Evolutionary conservation across 2,888 invertebrate species (phyloP), one percentile per base, ranked within the genome.

Genomic region (Chrysolina americana): DNA sequence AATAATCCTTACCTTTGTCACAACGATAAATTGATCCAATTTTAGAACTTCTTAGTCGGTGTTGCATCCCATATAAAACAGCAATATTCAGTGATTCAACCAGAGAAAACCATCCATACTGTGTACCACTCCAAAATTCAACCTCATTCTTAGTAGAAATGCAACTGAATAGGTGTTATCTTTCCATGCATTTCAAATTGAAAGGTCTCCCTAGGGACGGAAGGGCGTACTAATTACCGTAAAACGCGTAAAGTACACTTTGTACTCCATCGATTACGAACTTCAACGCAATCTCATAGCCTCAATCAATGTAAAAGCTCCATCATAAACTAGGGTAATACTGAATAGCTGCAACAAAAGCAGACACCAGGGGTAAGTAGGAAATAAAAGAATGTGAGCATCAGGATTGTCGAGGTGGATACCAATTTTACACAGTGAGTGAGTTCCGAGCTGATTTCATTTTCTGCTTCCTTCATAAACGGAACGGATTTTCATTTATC

Each of bases 221-320:
- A 59, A 65, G 21, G 65, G 65, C 56, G 65, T 63, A 36, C 73
- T 73, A 70, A 73, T 73, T 73, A 73, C 69, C 73, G 65, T 70
- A 69, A 72, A 68, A 72, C 68, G 56, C 76, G 68, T 65, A 77
- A 78, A 76, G 70, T 72, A 66, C 78, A 73, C 65, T 71, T 69
- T 68, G 68, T 71, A 73, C 71, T 73, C 66, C 74, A 74, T 77
- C 74, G 77, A 74, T 75, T 75, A 73, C 48, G 68, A 41, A 50
- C 69, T 74, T 70, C 74, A 76, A 70, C 68, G 68, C 72, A 68
- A 41, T 65, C 68, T 72, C 66, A 41, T 50, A 72, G 75, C 44
- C 48, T 19, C 74, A 74, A 74, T 74, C 71, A 74, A 64, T 66
- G 68, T 76, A 70, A 76, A 76, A 76, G 75, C 75, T 56, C 50